These are phyloP conservation scores for Amphipyra berbera DNA, from an alignment of 2,888 invertebrate species.

Conservation along the genomic window DNA sequence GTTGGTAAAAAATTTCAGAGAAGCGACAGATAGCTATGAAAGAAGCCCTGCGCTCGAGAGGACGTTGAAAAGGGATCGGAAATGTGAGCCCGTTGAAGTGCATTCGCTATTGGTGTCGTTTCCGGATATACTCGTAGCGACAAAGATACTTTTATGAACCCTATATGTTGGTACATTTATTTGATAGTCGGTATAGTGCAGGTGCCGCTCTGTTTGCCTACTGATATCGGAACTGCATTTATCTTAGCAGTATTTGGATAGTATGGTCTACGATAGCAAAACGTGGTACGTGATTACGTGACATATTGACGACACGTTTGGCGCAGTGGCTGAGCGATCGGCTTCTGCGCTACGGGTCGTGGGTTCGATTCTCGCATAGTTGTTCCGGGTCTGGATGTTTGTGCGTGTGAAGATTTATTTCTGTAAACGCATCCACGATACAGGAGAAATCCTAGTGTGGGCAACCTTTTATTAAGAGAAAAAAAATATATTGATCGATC, in stretches of 20 bases:
- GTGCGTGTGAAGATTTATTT: no score
- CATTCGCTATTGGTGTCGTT: slow-evolving; percentile 78
- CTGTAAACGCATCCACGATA: no score
- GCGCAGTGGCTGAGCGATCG: no score
- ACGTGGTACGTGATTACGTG: no score
- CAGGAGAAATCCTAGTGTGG: no score
- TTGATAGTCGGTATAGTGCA: slow-evolving; percentile 52
- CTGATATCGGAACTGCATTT: slow-evolving; percentile 16
- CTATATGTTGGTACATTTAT: slow-evolving; percentile 54
- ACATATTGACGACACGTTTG: no score
- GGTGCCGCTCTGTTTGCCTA: slow-evolving; percentile 27
- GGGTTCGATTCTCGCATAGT: no score
- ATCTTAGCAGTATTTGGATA: slow-evolving; percentile 7
- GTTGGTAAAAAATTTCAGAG: slow-evolving; percentile 73
- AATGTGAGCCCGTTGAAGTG: slow-evolving; percentile 74
- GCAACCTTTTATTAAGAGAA: no score
- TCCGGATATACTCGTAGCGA: slow-evolving; percentile 65
- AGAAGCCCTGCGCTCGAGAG: slow-evolving; percentile 69
- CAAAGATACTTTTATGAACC: slow-evolving; percentile 61
- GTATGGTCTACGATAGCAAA: neutral
- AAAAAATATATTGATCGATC: no score
- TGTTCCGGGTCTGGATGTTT: no score
- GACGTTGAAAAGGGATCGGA: slow-evolving; percentile 75
- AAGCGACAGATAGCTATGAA: slow-evolving; percentile 72
- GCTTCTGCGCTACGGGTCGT: no score